Evolutionary conservation across 2,113 vertebrate genomes (phyloP).

Genomic region (Oreamnos americanus): DNA sequence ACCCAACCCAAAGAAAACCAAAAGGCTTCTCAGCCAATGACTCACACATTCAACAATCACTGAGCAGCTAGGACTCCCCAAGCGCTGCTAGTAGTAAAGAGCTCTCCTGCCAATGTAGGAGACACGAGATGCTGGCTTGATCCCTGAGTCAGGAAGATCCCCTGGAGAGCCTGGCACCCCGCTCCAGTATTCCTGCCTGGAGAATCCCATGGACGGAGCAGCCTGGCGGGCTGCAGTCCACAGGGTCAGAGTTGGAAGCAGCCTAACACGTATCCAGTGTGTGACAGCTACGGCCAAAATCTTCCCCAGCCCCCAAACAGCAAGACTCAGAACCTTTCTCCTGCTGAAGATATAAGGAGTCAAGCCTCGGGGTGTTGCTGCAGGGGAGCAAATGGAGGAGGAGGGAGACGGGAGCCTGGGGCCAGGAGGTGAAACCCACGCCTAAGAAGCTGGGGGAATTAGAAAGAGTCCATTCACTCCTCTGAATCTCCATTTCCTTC

Average conservation of each 20-base stretch:
- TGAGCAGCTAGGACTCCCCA: not conserved
- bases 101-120: rapidly evolving
- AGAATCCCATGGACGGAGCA: not conserved
- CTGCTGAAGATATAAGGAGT: not conserved
- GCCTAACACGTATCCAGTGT: rapidly evolving
- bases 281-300: not conserved
- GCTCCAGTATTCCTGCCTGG: not conserved
- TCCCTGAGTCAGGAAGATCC: not conserved
- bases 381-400: not conserved
- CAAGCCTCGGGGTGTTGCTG: not conserved
- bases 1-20: not conserved
- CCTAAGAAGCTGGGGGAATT: not conserved
- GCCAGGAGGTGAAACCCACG: not conserved
- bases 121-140: not conserved
- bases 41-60: not conserved
- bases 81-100: not conserved
- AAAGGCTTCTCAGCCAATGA: not conserved
- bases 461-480: not conserved
- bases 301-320: not conserved
- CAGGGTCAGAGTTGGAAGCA: not conserved
- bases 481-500: not conserved
- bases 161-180: not conserved
- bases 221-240: not conserved
- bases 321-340: not conserved
- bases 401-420: not conserved